Conservation (phyloP, 1,140 invertebrate genomes). For the Grapholita molesta region DNA sequence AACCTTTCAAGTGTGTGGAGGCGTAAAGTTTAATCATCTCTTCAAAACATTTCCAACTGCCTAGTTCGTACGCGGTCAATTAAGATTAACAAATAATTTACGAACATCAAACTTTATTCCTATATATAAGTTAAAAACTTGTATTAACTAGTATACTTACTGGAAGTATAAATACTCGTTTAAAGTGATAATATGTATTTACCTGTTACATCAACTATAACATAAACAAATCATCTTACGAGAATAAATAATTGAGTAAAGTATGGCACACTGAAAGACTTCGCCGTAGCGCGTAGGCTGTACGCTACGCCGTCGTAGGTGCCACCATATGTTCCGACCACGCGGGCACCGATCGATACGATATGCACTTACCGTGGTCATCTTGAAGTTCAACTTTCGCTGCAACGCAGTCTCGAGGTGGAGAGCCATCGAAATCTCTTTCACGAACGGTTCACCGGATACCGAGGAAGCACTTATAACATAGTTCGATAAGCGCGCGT, state of each 20-base stretch:
- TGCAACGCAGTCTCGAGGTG: slow-evolving; percentile 73
- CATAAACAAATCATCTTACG: slow-evolving; percentile 31
- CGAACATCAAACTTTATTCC: not conserved
- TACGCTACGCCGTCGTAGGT: slow-evolving; percentile 56
- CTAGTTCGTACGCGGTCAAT: not conserved
- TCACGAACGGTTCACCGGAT: slow-evolving; percentile 38
- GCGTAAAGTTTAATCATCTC: slow-evolving; percentile 4
- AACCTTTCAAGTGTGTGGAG: slow-evolving; percentile 7
- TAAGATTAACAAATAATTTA: not conserved
- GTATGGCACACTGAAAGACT: slow-evolving; percentile 21
- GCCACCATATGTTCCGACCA: slow-evolving; percentile 68
- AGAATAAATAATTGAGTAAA: slow-evolving; percentile 20
- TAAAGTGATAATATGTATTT: slow-evolving; percentile 50
- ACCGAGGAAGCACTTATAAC: slow-evolving; percentile 56
- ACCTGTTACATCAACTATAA: slow-evolving; percentile 40
- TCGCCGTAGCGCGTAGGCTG: slow-evolving; percentile 36
- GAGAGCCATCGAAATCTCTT: slow-evolving; percentile 58
- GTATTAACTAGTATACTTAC: not conserved
- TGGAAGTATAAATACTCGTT: not conserved
- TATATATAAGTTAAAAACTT: not conserved
- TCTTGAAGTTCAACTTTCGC: slow-evolving; percentile 74
- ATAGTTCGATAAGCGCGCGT: slow-evolving; percentile 51
- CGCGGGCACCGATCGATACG: slow-evolving; percentile 67
- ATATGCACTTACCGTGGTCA: slow-evolving; percentile 76
- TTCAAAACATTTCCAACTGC: not conserved